Evolutionary conservation across 2,797 vertebrate species (phyloP), one percentile per base, ranked within the genome.

Genomic region (Lates japonicus): DNA sequence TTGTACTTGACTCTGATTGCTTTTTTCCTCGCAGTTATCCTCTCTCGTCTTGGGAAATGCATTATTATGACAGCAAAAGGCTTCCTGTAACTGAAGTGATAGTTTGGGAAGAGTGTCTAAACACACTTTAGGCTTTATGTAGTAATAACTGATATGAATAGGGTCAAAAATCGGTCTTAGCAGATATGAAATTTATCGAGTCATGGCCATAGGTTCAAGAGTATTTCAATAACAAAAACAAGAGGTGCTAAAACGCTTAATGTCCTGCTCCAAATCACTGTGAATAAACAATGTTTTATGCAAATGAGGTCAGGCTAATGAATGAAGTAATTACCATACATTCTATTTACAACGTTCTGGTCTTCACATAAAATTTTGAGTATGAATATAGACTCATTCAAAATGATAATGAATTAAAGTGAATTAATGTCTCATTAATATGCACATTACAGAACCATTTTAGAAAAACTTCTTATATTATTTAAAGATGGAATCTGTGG

Each of bases 1-100:
- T 71, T 70, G 68, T 71, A 57, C 81, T 87, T 70, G 61, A 81
- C 80, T 78, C 83, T 87, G 80, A 90, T 87, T 79, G 73, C 79
- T 84, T 86, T 80, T 54, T 46, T 20, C n/a, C 49, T 66, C 39
- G 12, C 65, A 74, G 49, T 76, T 80, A 37, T 41, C 37, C 49
- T 44, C 39, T 46, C 39, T 81, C 55, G 81, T 83, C 69, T 67
- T 62, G 17, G 33, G 51, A 70, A 84, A 66, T 61, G 48, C 41
- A 80, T 80, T 76, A 81, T 81, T 66, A 70, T 31, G 33, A 68
- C 70, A 62, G 4, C n/a, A 31, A 80, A 73, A 58, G 3, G 48
- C 52, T 76, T 75, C 29, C 20, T 48, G 16, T 13, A 17, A 59
- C n/a, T 59, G 14, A 68, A 35, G n/a, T 54, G 22, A 74, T 70